Evolutionary conservation across 2,888 invertebrate species (phyloP), one percentile per base, ranked within the genome.

Genomic region (Leucania comma): DNA sequence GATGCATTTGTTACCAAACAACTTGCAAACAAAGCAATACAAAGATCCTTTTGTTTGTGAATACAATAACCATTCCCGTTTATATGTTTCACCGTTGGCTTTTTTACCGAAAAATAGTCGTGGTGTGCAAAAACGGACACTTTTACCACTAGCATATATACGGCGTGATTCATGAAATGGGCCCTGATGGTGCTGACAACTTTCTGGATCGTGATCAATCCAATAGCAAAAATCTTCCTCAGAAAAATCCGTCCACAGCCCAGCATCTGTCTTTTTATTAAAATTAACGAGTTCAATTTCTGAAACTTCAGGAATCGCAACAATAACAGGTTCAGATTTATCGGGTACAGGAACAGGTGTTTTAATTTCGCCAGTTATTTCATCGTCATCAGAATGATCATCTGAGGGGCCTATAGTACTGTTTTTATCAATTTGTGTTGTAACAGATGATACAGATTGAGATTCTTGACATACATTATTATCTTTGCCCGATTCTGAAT

Each of bases 391-490:
- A n/a, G n/a, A n/a, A n/a, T n/a, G n/a, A n/a, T n/a, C n/a, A n/a
- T n/a, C n/a, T n/a, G n/a, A n/a, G n/a, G n/a, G n/a, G n/a, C n/a
- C n/a, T n/a, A n/a, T n/a, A n/a, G n/a, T n/a, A n/a, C n/a, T n/a
- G n/a, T n/a, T n/a, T n/a, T n/a, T n/a, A n/a, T n/a, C n/a, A n/a
- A n/a, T n/a, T n/a, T n/a, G n/a, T n/a, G n/a, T n/a, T n/a, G 50
- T 62, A 62, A 62, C 62, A 62, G 62, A 62, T 62, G 62, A 62
- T 62, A 50, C 48, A 62, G 62, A 62, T 62, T 62, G 62, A 62
- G 62, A 62, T 62, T 62, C 62, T 62, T 50, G 62, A 62, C 50
- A 62, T 26, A 62, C 51, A 62, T 62, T 62, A 62, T 62, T 62
- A 62, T 62, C 62, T 62, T 62, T 62, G 50, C 62, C 62, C 32